Conservation (phyloP, 2,888 invertebrate species). For the Rosalia funebris region DNA sequence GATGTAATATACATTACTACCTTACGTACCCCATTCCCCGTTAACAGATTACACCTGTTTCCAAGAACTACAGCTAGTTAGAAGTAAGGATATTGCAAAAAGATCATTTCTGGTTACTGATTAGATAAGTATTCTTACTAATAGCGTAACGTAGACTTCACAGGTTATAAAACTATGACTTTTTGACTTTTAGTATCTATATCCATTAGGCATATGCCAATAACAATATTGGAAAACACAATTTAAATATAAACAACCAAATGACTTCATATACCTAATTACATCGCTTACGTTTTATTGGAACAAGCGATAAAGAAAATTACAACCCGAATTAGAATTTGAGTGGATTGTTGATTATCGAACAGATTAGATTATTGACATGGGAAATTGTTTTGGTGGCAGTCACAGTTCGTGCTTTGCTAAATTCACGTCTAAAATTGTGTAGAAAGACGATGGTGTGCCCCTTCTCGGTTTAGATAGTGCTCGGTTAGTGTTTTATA, state of each 20-base stretch:
- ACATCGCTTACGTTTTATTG: neutral
- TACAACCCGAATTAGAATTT: slow-evolving; percentile 14
- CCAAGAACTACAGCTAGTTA: too few species aligned
- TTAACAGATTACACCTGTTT: too few species aligned
- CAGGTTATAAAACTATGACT: too few species aligned
- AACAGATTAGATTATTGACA: slow-evolving; percentile 36
- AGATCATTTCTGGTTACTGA: too few species aligned
- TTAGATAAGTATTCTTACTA: too few species aligned
- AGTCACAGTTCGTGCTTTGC: slow-evolving; percentile 11
- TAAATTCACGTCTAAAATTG: neutral
- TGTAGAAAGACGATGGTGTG: neutral
- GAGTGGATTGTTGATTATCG: slow-evolving; percentile 29
- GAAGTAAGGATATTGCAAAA: too few species aligned
- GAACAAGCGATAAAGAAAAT: slow-evolving; percentile 16
- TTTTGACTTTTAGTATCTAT: too few species aligned
- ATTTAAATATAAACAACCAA: neutral
- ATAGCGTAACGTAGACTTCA: too few species aligned
- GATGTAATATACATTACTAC: too few species aligned
- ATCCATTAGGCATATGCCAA: too few species aligned
- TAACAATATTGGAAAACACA: too few species aligned
- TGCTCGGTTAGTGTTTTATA: neutral
- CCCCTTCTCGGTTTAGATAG: neutral
- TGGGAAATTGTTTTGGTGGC: slow-evolving; percentile 17
- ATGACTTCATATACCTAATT: neutral
- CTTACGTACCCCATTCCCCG: too few species aligned